Evolutionary conservation across 2,888 invertebrate genomes (phyloP), one percentile per base, ranked within the genome.

Genomic region (Allacma fusca): DNA sequence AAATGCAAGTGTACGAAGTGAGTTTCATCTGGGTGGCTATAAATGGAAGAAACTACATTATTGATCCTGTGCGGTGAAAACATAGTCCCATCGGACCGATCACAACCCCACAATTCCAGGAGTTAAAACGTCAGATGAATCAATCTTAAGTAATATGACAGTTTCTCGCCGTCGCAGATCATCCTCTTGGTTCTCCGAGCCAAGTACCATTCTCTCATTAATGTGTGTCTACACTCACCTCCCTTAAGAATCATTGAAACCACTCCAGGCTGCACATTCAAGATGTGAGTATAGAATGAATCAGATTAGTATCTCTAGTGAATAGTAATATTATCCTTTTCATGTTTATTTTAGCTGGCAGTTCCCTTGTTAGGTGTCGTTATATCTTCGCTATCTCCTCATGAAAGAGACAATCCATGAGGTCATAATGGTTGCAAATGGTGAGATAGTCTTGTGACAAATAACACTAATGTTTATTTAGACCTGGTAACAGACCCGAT

Each of bases 391-490:
- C 50, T 50, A 50, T 16, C 19, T 2, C 7, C 19, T 12, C 19
- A 2, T 50, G 19, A 16, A 16, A 34, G 34, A 34, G 34, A 50
- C 5, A 16, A 50, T 5, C 50, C 50, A 50, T 50, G 50, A n/a
- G 16, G 50, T 19, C 2, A 50, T 50, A n/a, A 50, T 50, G 50
- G 50, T n/a, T 50, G 50, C 7, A 50, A 50, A 50, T n/a, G 50
- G n/a, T n/a, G 2, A 5, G 50, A 50, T 50, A 50, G 50, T 50
- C 16, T n/a, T 50, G 50, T 50, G 50, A 50, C 50, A 50, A 50
- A 50, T 50, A 50, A 50, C 50, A 16, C n/a, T 50, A 50, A 50
- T 50, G 50, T 50, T 50, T 50, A 50, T 50, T 50, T 50, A 12
- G 9, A 50, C 1, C 50, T 16, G 50, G 50, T 50, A 50, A 19